These are phyloP conservation scores for Idris sp. DNA, from an alignment of 1,140 invertebrate genomes.

Conservation along the genomic window DNA sequence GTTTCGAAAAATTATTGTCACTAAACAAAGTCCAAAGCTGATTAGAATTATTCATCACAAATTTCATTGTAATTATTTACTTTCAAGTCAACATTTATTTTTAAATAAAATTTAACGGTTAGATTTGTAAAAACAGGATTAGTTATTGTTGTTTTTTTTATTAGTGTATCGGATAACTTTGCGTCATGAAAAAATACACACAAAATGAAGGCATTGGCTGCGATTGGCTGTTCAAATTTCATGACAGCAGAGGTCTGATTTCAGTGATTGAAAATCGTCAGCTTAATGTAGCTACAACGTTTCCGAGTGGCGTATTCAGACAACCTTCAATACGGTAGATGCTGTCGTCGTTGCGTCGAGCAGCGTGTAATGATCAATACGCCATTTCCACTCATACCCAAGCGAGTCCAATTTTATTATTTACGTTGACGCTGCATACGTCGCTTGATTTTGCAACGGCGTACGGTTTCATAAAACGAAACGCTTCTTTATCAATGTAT, in stretches of 20 bases:
- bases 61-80: too few species aligned
- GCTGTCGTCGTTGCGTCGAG: slow-evolving; percentile 43
- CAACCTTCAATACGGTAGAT: slow-evolving; percentile 53
- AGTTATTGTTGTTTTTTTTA: too few species aligned
- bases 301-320: slow-evolving; percentile 58
- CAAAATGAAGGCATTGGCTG: slow-evolving; percentile 19
- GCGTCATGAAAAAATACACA: slow-evolving; percentile 19
- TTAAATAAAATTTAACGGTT: too few species aligned
- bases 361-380: slow-evolving; percentile 60
- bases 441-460: slow-evolving; percentile 40
- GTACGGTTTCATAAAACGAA: slow-evolving; percentile 29
- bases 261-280: slow-evolving; percentile 60
- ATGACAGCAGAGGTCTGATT: slow-evolving; percentile 55
- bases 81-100: too few species aligned
- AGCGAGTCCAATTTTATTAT: slow-evolving; percentile 46
- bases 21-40: too few species aligned
- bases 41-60: too few species aligned
- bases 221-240: slow-evolving; percentile 55
- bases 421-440: slow-evolving; percentile 44
- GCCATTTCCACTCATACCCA: slow-evolving; percentile 54
- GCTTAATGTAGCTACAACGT: slow-evolving; percentile 53
- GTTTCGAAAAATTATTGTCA: too few species aligned
- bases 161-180: slow-evolving; percentile 12
- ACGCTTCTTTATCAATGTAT: slow-evolving; percentile 37
- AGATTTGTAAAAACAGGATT: too few species aligned